Base-by-base conservation (phyloP, 2,888 invertebrate species). In the Dioctria linearis region DNA sequence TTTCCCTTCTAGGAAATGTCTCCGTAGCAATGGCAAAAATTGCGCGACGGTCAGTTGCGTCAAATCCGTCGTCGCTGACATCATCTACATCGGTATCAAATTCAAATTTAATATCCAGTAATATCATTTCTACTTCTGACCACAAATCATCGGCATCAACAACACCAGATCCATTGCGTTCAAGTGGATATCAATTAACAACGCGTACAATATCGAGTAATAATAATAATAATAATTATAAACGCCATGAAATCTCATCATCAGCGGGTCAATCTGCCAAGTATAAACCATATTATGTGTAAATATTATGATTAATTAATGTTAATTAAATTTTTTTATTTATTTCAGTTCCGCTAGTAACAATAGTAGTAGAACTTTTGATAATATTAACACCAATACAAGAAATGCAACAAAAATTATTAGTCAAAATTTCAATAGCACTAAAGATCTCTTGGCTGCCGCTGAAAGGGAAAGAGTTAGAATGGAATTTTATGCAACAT, bases 401-500 rank as follows among this genome's bases (percentile, higher is more conserved):
- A 69, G 49, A 71, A 79, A 79, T 69, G 39, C 79, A 59, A 79
- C 80, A 61, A 25, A 25, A 25, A 25, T 25, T 25, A 80, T 59
- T 65, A 69, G 61, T 40, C 49, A 76, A 78, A 71, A 81, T 59
- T 76, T 66, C 43, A 80, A 82, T 75, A 79, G 65, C 25, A 79
- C 59, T 57, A 69, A 8, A 54, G 42, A 49, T 40, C 13, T 9
- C 5, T 82, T 85, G 82, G 25, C 25, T 25, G 87, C 86, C 4
- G 90, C 90, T 85, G 92, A 93, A 85, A 91, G 93, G 80, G 94
- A 94, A 87, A 92, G 93, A 86, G 91, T 93, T 85, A 93, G 94
- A 86, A 91, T 93, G 85, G 95, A 95, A 87, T 96, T 95, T 90
- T 96, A 95, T 91, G 94, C 94, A 85, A 95, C 96, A 54, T 97